Evolutionary conservation across 1,140 invertebrate species (phyloP), one percentile per base, ranked within the genome.

Genomic region (Bemisia tabaci): DNA sequence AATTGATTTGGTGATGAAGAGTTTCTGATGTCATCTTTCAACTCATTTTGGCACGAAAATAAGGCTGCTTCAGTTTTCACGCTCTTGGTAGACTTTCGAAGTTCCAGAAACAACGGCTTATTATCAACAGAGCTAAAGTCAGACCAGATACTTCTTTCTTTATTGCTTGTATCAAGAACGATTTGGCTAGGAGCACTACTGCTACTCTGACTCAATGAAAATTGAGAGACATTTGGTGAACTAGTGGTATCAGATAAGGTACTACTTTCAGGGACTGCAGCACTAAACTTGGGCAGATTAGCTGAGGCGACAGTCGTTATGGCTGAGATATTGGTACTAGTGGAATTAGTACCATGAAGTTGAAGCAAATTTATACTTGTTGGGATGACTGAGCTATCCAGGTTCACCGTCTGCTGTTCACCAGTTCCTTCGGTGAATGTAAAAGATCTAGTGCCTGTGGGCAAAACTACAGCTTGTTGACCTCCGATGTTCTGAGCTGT

Each of bases 401-500:
- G 58, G 62, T 67, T 68, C 11, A 72, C 68, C 12, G 66, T 65
- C 12, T 69, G 39, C 12, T 69, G 39, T n/a, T 71, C 70, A 25
- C 65, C 68, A 26, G 64, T 23, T 60, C 67, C 67, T 12, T 65
- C 65, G 2, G 70, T 58, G 25, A 71, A 65, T 11, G 71, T 70
- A 58, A 72, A 69, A 5, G 68, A 64, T n/a, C 69, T 68, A 59
- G 67, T 67, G 1, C 68, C 68, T 59, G 71, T 65, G 24, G 72
- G 72, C 33, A 74, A 62, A 26, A 73, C 72, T 59, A 73, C 72
- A 23, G 72, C 66, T 27, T 70, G 71, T 24, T 72, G 72, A 48
- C 68, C 70, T 26, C 62, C 66, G 12, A 72, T 23, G 39, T 68
- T 68, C 39, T 73, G 71, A 23, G 72, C 65, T 58, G 72, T 64